These are phyloP conservation scores for Glossophaga mutica DNA, from an alignment of 2,797 vertebrate genomes.

Conservation along the genomic window DNA sequence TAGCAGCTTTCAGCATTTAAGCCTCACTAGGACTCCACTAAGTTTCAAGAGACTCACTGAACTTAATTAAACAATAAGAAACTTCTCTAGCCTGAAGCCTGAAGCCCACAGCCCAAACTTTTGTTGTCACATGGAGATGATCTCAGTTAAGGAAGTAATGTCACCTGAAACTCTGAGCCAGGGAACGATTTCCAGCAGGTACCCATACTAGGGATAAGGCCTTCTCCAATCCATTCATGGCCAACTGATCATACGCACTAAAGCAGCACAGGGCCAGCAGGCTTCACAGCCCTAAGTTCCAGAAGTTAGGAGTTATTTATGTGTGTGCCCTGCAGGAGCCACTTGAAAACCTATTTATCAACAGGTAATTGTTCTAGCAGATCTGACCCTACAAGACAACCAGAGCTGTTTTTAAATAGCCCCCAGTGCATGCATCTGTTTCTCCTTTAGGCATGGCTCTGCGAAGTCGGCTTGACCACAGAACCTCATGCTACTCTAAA, in stretches of 20 bases:
- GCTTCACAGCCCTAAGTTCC: neutral
- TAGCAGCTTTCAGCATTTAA: neutral
- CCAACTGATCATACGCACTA: neutral
- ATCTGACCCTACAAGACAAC: neutral
- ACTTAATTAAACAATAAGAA: neutral
- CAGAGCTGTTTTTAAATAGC: constrained; percentile 22
- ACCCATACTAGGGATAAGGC: neutral
- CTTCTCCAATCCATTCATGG: constrained; percentile 12
- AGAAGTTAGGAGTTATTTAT: constrained; percentile 10
- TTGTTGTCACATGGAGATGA: constrained; percentile 3
- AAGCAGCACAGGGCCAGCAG: constrained; percentile 12
- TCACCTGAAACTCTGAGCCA: constrained; percentile 22
- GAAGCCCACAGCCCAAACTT: neutral
- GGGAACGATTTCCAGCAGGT: neutral
- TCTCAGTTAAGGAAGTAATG: constrained; percentile 12
- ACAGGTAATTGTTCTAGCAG: neutral
- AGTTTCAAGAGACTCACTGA: neutral
- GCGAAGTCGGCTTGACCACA: neutral
- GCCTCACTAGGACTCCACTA: neutral
- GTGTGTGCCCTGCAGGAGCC: neutral
- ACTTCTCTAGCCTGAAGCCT: neutral
- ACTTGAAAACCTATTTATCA: neutral
- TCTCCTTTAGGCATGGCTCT: neutral
- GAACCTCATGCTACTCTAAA: constrained; percentile 22
- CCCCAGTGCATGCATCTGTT: neutral